Percentiles rank a stretch among this genome's conserved stretches.
phyloP scores from a whole-genome alignment of 2,113 vertebrate genomes.

The Sinocyclocheilus grahami region DNA sequence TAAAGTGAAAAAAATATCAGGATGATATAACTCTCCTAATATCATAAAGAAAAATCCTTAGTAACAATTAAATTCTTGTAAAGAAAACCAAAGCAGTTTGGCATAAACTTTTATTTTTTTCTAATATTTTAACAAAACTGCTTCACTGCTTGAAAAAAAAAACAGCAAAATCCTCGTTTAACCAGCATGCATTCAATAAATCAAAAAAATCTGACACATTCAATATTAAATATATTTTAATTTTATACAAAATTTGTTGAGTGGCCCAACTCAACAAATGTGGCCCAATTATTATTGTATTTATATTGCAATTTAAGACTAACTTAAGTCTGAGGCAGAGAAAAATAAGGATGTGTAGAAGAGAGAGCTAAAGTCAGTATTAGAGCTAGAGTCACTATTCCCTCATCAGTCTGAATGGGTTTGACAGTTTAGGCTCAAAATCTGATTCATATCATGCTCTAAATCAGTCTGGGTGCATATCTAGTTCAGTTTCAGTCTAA shows the following conservation, averaged over 20 bases:
- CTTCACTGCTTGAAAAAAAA: background rate
- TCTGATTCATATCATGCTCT: conserved; percentile 15
- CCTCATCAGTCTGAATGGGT: background rate
- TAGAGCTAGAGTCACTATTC: background rate
- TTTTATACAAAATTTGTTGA: no score
- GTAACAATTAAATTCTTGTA: background rate
- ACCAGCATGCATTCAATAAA: no score
- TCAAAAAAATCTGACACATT: no score
- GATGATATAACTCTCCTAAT: no score
- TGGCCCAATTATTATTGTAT: no score
- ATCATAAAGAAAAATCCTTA: no score
- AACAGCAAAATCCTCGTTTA: background rate
- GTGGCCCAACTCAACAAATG: no score
- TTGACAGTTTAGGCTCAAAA: background rate
- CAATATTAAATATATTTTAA: no score
- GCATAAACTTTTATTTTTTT: background rate
- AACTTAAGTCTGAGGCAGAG: background rate
- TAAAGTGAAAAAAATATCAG: no score
- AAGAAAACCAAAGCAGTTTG: background rate
- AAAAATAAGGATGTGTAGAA: background rate
- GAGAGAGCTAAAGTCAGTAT: background rate
- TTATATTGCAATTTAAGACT: no score
- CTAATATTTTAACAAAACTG: background rate
- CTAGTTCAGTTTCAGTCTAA: conserved; percentile 9
- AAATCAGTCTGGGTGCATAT: conserved; percentile 12